Percentiles rank a stretch among this genome's conserved stretches.
These are phyloP conservation scores for Larimichthys polyactis DNA, from an alignment of 2,113 vertebrate genomes.

Conservation along the genomic window DNA sequence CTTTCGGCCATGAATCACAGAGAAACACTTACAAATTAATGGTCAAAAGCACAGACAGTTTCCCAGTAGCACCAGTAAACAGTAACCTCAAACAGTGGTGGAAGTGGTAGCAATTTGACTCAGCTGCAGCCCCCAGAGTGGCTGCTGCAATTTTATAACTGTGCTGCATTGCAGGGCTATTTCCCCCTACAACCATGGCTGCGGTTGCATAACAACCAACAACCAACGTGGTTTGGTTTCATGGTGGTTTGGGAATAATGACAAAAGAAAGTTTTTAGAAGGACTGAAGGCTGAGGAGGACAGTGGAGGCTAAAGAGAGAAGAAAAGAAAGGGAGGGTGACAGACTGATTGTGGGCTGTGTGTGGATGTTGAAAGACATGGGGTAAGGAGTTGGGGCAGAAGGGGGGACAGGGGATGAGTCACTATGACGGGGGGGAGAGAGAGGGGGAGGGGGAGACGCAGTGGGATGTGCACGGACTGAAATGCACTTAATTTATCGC, in stretches of 20 bases:
- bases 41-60: not conserved
- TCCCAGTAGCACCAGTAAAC: not conserved
- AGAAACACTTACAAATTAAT: not conserved
- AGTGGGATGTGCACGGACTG: conserved; percentile 60
- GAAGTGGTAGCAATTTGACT: conserved; percentile 24
- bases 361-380: conserved; percentile 3
- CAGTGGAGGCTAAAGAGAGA: not conserved
- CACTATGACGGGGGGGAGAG: conserved; percentile 3
- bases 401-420: conserved; percentile 15
- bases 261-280: conserved; percentile 1
- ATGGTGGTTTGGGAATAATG: conserved; percentile 17
- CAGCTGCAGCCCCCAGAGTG: conserved; percentile 36
- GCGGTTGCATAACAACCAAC: conserved; percentile 63
- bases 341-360: conserved; percentile 28
- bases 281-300: not conserved
- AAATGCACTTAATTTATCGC: conserved; percentile 38
- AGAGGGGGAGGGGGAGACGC: conserved; percentile 23
- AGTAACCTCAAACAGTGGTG: not conserved
- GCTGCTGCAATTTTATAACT: conserved; percentile 61
- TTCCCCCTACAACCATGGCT: conserved; percentile 39
- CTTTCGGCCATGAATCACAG: not conserved
- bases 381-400: not conserved
- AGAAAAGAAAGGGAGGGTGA: conserved; percentile 10
- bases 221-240: conserved; percentile 31
- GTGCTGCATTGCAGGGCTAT: conserved; percentile 76